These are phyloP conservation scores for Lithosia quadra DNA, from an alignment of 2,888 invertebrate species.

Conservation along the genomic window DNA sequence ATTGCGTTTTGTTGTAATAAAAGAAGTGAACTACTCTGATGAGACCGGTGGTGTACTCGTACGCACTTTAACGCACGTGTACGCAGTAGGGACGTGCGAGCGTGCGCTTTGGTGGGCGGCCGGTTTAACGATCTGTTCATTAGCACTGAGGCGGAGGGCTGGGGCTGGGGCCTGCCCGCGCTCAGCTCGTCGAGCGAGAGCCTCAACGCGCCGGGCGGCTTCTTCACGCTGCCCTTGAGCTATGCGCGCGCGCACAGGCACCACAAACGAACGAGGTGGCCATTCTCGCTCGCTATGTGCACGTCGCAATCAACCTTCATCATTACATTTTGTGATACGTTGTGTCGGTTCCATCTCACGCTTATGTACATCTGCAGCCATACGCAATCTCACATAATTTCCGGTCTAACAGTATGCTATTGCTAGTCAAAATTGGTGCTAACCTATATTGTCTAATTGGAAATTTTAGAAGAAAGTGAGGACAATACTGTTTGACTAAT, in stretches of 20 bases:
- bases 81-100: background rate
- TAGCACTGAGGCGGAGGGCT: slow-evolving; percentile 75
- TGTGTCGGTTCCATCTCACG: slow-evolving; percentile 50
- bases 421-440: slow-evolving; percentile 4
- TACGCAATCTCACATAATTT: slow-evolving; percentile 6
- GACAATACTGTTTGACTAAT: slow-evolving; percentile 1
- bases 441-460: background rate
- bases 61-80: background rate
- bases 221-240: slow-evolving; percentile 91
- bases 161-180: slow-evolving; percentile 66
- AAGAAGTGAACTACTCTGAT: background rate
- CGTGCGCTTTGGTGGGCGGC: slow-evolving; percentile 22
- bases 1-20: background rate
- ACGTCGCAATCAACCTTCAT: slow-evolving; percentile 65
- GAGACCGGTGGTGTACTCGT: background rate
- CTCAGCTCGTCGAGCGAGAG: slow-evolving; percentile 89
- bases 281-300: slow-evolving; percentile 73
- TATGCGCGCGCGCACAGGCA: slow-evolving; percentile 92
- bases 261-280: slow-evolving; percentile 94
- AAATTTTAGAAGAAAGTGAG: background rate
- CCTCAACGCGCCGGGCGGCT: slow-evolving; percentile 88
- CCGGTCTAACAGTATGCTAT: slow-evolving; percentile 1
- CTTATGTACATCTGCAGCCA: slow-evolving; percentile 25
- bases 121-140: slow-evolving; percentile 57
- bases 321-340: slow-evolving; percentile 33